Conservation (phyloP, 2,888 invertebrate genomes). For the Geotrupes spiniger region DNA sequence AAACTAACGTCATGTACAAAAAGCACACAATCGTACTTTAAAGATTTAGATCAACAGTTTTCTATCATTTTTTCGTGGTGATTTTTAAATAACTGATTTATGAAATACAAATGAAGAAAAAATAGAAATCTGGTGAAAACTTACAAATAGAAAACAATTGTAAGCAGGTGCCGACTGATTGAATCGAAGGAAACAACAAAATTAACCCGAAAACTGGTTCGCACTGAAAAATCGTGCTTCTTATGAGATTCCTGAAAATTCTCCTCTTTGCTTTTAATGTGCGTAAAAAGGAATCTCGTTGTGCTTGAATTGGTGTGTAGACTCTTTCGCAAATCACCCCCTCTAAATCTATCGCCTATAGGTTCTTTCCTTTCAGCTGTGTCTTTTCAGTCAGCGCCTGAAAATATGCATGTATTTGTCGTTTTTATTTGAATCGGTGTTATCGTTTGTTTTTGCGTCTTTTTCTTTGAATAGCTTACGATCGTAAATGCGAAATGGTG, state of each 20-base stretch:
- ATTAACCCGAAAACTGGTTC: too few relatives aligned
- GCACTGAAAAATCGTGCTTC: too few relatives aligned
- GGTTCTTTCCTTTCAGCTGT: conserved; percentile 19
- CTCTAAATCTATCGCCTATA: conserved; percentile 16
- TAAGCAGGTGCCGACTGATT: conserved; percentile 47
- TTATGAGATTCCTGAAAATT: background rate
- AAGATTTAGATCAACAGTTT: conserved; percentile 32
- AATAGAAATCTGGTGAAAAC: conserved; percentile 35
- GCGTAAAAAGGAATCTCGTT: conserved; percentile 24
- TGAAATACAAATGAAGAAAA: background rate
- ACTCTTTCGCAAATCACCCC: conserved; percentile 18
- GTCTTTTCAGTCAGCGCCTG: conserved; percentile 47
- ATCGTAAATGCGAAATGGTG: too few relatives aligned
- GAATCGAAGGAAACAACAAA: too few relatives aligned
- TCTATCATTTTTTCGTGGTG: conserved; percentile 28
- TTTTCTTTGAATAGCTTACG: too few relatives aligned
- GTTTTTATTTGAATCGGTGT: too few relatives aligned
- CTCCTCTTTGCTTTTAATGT: conserved; percentile 24
- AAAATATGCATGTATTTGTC: conserved; percentile 18
- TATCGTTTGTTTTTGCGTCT: too few relatives aligned
- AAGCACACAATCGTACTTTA: conserved; percentile 28
- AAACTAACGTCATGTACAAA: conserved; percentile 6
- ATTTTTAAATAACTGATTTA: background rate
- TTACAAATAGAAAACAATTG: conserved; percentile 12
- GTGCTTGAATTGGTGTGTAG: conserved; percentile 31